A percentile compares a stretch with the other conserved stretches of the same genome.
phyloP scores from a whole-genome alignment of 2,797 vertebrate species.

The Sebastes itinus region DNA sequence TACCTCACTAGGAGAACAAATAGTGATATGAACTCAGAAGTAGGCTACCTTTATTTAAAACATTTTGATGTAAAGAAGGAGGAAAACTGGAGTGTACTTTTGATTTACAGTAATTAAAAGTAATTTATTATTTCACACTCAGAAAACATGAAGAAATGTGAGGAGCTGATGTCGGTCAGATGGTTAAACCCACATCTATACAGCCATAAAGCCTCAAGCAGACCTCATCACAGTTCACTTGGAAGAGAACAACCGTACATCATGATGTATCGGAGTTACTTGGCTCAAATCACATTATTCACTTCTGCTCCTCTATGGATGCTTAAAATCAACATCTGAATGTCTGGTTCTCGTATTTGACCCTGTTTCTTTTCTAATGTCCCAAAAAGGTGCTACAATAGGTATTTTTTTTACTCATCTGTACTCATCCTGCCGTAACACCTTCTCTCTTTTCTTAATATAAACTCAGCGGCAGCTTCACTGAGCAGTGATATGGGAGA shows the following conservation, averaged over 20 bases:
- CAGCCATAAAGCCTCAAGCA: neutral
- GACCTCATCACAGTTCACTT: neutral
- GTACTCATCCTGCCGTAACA: neutral
- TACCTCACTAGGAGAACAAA: neutral
- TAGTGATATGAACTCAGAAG: neutral
- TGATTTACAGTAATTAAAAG: neutral
- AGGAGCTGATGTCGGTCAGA: neutral
- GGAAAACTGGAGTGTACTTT: neutral
- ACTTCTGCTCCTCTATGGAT: neutral
- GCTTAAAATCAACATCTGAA: neutral
- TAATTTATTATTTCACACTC: neutral
- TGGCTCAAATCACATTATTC: neutral
- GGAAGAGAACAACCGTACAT: neutral
- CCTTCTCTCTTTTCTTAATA: constrained; percentile 40
- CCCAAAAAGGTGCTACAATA: neutral
- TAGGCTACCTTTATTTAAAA: neutral
- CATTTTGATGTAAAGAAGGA: neutral
- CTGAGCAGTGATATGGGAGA: neutral
- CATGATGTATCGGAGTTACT: neutral
- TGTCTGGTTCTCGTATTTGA: constrained; percentile 4
- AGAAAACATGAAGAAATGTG: neutral
- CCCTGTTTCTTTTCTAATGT: neutral
- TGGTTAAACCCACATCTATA: neutral
- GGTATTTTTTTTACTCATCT: neutral
- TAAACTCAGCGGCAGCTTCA: constrained; percentile 14